Evolutionary conservation across 2,888 invertebrate species (phyloP), one percentile per base, ranked within the genome.

Genomic region (Aphodius granarius): DNA sequence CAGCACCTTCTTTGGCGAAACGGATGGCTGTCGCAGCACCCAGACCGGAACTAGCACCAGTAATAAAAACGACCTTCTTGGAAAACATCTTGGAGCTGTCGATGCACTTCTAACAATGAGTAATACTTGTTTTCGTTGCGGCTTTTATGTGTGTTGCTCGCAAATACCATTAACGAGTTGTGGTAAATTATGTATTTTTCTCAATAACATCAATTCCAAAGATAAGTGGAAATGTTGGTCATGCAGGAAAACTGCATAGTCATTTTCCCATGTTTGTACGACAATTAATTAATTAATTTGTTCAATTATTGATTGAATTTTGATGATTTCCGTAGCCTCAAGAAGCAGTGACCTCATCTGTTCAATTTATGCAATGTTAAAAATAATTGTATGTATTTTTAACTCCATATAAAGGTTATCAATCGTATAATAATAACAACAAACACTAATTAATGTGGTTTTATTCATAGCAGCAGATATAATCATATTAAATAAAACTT

Each of bases 41-140:
- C 76, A 95, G 94, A 0, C 94, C 94, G 62, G 93, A 94, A 84
- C 94, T 94, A 0, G 94, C 93, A 71, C 94, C 94, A 72, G 92
- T 92, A 74, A 92, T 89, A 23, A 92, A 86, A 6, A 92, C 89
- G 0, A 92, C 91, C 89, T 92, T 92, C 18, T 91, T 91, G 66
- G 88, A 85, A 81, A 92, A 91, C 65, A 73, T 73, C 17, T 73
- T 73, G 18, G 17, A 15, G 43, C 13, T 43, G 13, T 43, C 43
- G 13, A 43, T 43, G 43, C 43, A 43, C 43, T 43, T 43, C 43
- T 43, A 43, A 43, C 43, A 43, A 3, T 43, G 43, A 43, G 43
- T 43, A 43, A 43, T 1, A 43, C 43, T 43, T 43, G 43, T 43
- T 43, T 43, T 9, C 13, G 43, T 43, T 13, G 43, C 43, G 43